Evolutionary conservation across 2,113 vertebrate genomes (phyloP).

Genomic region (Platanista minor): DNA sequence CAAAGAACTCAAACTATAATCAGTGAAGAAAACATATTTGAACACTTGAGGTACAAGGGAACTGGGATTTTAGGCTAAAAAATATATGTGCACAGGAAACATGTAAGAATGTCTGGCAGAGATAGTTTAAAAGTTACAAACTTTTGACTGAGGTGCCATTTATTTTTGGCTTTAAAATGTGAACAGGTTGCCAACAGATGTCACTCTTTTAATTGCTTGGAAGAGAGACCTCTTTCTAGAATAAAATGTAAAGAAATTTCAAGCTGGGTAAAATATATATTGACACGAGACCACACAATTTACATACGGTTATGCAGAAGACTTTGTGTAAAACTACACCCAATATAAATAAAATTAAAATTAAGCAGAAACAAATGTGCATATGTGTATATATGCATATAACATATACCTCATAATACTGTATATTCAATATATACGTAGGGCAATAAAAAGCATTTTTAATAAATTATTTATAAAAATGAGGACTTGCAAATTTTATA

Average conservation of each 20-base stretch:
- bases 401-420: background rate
- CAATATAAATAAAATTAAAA: background rate
- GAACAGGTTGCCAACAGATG: background rate
- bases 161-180: constrained; percentile 17
- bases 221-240: background rate
- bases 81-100: background rate
- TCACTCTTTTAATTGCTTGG: background rate
- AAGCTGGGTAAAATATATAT: background rate
- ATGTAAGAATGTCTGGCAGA: background rate
- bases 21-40: background rate
- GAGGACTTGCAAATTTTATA: background rate
- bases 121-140: background rate
- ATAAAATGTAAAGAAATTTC: constrained; percentile 20
- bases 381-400: background rate
- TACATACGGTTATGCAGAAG: background rate
- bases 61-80: background rate
- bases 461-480: background rate
- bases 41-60: background rate
- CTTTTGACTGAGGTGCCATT: background rate
- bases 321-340: background rate
- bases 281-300: background rate
- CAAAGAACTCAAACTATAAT: background rate
- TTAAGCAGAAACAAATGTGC: background rate
- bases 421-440: background rate
- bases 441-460: background rate